Conservation (phyloP, 2,888 invertebrate genomes). For the Rhyacophila evoluta region DNA sequence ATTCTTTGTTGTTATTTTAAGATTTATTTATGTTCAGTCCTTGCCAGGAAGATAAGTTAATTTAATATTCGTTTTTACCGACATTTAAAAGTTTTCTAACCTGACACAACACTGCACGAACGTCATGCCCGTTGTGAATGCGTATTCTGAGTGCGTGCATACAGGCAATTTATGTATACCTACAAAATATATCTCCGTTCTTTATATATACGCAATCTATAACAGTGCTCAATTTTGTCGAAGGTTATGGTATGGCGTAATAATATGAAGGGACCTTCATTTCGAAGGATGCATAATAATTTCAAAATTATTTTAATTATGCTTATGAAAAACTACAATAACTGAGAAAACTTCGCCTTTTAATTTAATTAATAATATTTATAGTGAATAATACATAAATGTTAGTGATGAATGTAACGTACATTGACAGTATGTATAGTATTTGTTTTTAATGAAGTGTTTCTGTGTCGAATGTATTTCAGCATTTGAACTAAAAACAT, state of each 20-base stretch:
- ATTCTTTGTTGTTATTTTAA: background rate
- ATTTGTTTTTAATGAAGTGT: no score
- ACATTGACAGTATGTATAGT: no score
- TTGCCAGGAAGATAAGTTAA: background rate
- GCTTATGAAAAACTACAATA: no score
- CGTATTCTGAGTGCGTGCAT: constrained; percentile 15
- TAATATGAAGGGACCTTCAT: background rate
- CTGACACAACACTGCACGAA: constrained; percentile 9
- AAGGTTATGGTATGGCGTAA: background rate
- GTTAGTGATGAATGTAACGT: no score
- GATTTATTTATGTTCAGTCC: background rate
- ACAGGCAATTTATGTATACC: background rate
- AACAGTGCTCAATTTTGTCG: background rate
- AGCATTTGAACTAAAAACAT: no score
- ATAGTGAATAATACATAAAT: no score
- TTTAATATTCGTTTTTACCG: background rate
- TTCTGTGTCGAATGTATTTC: no score
- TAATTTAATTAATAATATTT: no score
- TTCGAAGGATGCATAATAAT: background rate
- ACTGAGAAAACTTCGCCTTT: no score
- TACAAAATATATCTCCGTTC: no score
- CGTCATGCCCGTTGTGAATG: background rate
- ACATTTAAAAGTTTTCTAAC: constrained; percentile 6
- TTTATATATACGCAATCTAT: background rate
- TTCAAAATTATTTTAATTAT: background rate